phyloP scores from a whole-genome alignment of 2,797 vertebrate genomes.

The Spinus pinus region DNA sequence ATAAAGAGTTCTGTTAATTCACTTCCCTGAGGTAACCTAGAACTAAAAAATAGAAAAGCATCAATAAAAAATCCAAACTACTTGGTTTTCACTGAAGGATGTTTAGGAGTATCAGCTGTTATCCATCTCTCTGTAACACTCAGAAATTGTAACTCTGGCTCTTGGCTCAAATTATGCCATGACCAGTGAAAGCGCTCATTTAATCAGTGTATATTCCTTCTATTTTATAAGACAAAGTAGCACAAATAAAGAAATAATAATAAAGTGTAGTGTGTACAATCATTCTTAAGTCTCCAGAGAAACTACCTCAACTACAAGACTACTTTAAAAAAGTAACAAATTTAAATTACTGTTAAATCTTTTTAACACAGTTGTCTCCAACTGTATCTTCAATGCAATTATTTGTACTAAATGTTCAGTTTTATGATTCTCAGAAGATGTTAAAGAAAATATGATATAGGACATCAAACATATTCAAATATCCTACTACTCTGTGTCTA shows the following conservation, averaged over 20 bases:
- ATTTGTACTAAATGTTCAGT: background rate
- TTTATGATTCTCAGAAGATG: background rate
- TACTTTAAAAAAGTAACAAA: background rate
- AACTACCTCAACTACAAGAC: background rate
- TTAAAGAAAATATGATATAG: background rate
- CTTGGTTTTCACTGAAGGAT: background rate
- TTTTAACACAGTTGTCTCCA: background rate
- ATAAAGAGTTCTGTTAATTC: background rate
- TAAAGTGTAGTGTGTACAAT: background rate
- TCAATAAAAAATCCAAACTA: background rate
- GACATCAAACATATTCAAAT: background rate
- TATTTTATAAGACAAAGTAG: background rate
- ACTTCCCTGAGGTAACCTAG: background rate
- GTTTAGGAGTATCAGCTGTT: background rate
- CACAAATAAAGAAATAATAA: background rate
- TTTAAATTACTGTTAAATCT: background rate
- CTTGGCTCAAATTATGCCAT: background rate
- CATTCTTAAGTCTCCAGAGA: background rate
- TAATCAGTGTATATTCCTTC: background rate
- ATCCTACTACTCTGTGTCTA: background rate
- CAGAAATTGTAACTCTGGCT: background rate
- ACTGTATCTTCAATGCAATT: background rate
- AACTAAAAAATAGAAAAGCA: background rate
- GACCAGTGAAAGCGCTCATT: background rate
- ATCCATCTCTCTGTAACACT: background rate